Conservation (phyloP, 2,113 vertebrate species). For the Nycticorax nycticorax region DNA sequence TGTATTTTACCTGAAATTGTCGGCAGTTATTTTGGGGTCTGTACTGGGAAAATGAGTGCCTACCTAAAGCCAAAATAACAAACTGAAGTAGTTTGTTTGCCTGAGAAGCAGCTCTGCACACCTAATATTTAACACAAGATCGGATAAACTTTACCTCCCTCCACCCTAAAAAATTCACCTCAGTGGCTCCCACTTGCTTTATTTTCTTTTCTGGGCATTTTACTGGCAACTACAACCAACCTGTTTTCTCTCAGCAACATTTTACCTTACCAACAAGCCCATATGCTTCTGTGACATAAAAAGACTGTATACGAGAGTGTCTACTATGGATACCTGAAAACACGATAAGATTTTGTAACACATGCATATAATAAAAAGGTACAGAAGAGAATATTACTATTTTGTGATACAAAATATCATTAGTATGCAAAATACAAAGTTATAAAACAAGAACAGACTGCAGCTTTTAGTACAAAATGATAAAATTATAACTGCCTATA, state of each 20-base stretch:
- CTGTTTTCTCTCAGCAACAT: not conserved
- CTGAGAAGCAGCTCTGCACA: not conserved
- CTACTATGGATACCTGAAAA: not conserved
- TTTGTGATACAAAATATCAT: not conserved
- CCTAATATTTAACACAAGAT: not conserved
- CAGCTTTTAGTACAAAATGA: not conserved
- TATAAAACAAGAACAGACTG: not conserved
- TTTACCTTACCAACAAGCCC: not conserved
- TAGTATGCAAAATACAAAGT: not conserved
- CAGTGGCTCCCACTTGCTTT: not conserved
- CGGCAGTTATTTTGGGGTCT: not conserved
- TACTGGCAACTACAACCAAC: not conserved
- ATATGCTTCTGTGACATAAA: not conserved
- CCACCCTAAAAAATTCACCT: not conserved
- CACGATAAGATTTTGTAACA: not conserved
- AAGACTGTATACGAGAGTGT: not conserved
- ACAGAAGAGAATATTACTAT: not conserved
- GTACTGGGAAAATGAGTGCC: not conserved
- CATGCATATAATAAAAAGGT: not conserved
- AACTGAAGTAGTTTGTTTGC: not conserved
- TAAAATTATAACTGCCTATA: not conserved
- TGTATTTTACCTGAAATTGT: not conserved
- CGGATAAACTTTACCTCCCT: not conserved
- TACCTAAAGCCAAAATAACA: not conserved
- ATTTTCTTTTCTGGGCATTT: not conserved